Conservation (phyloP, 2,888 invertebrate species). For the Alsophila aescularia region DNA sequence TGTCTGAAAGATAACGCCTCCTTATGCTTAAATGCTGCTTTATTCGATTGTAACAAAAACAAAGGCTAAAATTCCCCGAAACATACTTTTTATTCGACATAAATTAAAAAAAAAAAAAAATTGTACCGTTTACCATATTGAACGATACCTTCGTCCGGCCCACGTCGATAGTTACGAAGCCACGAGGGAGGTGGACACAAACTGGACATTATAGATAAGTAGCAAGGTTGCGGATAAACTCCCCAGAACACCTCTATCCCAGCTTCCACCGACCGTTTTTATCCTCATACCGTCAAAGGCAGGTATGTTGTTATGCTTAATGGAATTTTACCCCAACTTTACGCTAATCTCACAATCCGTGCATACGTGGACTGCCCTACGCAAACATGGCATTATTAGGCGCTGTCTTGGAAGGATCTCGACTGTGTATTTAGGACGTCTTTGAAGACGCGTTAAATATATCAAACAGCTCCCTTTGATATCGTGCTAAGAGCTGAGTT, state of each 20-base stretch:
- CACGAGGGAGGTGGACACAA: neutral
- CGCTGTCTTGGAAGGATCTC: slow-evolving; percentile 23
- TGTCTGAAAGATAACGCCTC: too few relatives aligned
- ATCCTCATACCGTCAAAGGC: slow-evolving; percentile 15
- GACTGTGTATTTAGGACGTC: slow-evolving; percentile 33
- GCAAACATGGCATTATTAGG: slow-evolving; percentile 10
- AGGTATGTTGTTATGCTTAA: slow-evolving; percentile 17
- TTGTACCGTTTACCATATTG: neutral
- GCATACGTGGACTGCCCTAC: slow-evolving; percentile 15
- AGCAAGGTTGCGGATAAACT: slow-evolving; percentile 11
- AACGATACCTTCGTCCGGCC: neutral
- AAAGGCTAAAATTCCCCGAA: neutral
- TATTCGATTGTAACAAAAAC: too few relatives aligned
- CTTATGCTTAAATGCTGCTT: too few relatives aligned
- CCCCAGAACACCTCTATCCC: slow-evolving; percentile 1
- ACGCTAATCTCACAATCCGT: slow-evolving; percentile 17
- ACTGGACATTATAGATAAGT: slow-evolving; percentile 19
- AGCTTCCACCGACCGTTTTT: too few relatives aligned
- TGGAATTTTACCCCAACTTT: slow-evolving; percentile 20
- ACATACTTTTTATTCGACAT: neutral
- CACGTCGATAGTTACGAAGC: slow-evolving; percentile 2
- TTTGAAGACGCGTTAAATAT: slow-evolving; percentile 32
- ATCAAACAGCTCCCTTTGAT: slow-evolving; percentile 20
- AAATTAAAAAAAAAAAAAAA: neutral
- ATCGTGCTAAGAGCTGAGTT: slow-evolving; percentile 1